These are phyloP conservation scores for Panurus biarmicus DNA, from an alignment of 2,113 vertebrate genomes.

Conservation along the genomic window DNA sequence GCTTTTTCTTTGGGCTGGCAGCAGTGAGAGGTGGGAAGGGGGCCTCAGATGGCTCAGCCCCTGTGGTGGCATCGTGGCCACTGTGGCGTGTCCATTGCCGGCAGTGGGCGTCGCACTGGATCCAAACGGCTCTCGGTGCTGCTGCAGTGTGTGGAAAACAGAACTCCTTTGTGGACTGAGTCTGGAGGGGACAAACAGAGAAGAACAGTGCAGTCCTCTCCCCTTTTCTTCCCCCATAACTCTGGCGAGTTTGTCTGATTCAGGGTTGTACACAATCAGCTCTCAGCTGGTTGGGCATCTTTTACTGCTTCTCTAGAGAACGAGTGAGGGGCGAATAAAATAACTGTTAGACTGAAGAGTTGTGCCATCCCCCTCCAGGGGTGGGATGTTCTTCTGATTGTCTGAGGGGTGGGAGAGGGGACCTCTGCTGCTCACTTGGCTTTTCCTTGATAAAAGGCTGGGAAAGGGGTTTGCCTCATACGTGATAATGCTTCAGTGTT, in stretches of 20 bases:
- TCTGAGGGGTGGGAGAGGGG: neutral
- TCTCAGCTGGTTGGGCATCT: constrained; percentile 35
- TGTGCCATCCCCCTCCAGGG: neutral
- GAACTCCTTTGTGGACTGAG: neutral
- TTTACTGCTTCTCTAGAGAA: constrained; percentile 31
- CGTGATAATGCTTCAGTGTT: neutral
- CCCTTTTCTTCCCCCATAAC: neutral
- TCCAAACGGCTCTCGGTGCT: neutral
- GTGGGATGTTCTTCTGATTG: neutral
- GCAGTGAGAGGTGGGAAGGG: neutral
- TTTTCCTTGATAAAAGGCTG: neutral
- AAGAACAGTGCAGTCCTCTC: neutral
- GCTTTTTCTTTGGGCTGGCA: constrained; percentile 8
- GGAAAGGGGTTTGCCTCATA: neutral
- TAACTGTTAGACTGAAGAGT: neutral
- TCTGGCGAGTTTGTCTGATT: constrained; percentile 8
- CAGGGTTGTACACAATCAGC: constrained; percentile 51
- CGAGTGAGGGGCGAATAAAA: constrained; percentile 12
- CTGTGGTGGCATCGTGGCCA: neutral
- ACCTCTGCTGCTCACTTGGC: constrained; percentile 4
- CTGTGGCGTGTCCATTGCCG: neutral
- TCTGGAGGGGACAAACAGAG: neutral
- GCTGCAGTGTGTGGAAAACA: neutral
- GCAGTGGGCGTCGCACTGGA: neutral
- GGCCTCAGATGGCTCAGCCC: neutral